Conservation (phyloP, 2,888 invertebrate species). For the Mythimna pallens region DNA sequence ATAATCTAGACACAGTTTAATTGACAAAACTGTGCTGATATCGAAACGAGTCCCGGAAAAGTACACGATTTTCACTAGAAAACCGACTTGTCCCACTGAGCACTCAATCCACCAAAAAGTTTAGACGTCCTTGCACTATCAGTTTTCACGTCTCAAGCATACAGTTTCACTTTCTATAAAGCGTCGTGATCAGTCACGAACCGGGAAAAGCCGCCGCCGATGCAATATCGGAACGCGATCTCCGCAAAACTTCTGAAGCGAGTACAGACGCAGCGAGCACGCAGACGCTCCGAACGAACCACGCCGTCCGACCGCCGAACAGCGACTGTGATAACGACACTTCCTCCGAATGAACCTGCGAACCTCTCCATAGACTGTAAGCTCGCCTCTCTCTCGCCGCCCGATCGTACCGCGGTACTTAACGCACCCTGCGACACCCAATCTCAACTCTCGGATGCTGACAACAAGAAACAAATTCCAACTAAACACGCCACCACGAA, state of each 20-base stretch:
- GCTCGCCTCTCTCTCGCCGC: slow-evolving; percentile 84
- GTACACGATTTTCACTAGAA: slow-evolving; percentile 74
- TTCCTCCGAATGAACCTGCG: slow-evolving; percentile 86
- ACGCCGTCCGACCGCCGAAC: slow-evolving; percentile 87
- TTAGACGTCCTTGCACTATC: slow-evolving; percentile 81
- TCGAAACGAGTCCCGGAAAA: slow-evolving; percentile 82
- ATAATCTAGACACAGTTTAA: slow-evolving; percentile 88
- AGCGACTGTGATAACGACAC: slow-evolving; percentile 90
- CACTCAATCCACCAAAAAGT: slow-evolving; percentile 79
- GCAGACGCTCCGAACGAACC: slow-evolving; percentile 75
- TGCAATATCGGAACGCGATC: slow-evolving; percentile 80
- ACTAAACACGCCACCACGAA: slow-evolving; percentile 71
- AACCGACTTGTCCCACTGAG: slow-evolving; percentile 75
- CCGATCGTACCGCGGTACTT: slow-evolving; percentile 79
- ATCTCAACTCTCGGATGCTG: slow-evolving; percentile 75
- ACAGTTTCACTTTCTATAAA: slow-evolving; percentile 85
- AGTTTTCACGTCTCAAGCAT: slow-evolving; percentile 79
- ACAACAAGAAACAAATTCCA: slow-evolving; percentile 80
- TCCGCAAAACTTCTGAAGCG: slow-evolving; percentile 86
- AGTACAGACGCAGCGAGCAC: slow-evolving; percentile 69
- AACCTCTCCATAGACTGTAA: slow-evolving; percentile 84
- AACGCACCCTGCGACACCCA: slow-evolving; percentile 68
- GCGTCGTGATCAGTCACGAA: slow-evolving; percentile 81
- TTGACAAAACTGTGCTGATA: slow-evolving; percentile 87
- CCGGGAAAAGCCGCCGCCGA: slow-evolving; percentile 75